These are phyloP conservation scores for Chrysemys picta DNA, from an alignment of 2,113 vertebrate species.

Conservation along the genomic window DNA sequence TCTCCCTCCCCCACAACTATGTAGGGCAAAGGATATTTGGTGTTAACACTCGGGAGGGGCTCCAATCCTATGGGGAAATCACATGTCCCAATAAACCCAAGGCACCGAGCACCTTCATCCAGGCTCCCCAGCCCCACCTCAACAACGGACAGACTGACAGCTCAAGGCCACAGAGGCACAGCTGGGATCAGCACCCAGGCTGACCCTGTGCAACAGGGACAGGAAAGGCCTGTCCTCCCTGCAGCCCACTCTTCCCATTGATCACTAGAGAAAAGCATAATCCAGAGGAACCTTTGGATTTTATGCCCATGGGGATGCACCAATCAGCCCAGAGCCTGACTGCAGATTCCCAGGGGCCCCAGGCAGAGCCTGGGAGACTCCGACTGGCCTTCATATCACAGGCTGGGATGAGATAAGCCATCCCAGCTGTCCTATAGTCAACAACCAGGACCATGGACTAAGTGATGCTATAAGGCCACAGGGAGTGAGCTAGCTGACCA, in stretches of 20 bases:
- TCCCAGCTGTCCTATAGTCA: background rate
- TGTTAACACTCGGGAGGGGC: background rate
- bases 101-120: background rate
- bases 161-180: background rate
- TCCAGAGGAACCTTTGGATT: background rate
- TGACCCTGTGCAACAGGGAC: background rate
- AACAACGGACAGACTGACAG: background rate
- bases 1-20: too few relatives aligned
- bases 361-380: background rate
- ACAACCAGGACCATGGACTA: background rate
- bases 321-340: background rate
- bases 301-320: background rate
- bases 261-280: too few relatives aligned
- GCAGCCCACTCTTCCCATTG: background rate
- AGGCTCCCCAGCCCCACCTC: background rate
- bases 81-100: background rate
- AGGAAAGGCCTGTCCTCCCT: background rate
- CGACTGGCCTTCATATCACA: background rate
- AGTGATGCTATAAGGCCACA: background rate
- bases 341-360: background rate
- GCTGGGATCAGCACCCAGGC: background rate
- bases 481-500: background rate
- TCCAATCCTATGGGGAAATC: background rate
- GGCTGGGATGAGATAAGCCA: background rate
- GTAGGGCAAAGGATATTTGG: background rate